Conservation (phyloP, 2,113 vertebrate genomes). For the Lichenostomus cassidix region DNA sequence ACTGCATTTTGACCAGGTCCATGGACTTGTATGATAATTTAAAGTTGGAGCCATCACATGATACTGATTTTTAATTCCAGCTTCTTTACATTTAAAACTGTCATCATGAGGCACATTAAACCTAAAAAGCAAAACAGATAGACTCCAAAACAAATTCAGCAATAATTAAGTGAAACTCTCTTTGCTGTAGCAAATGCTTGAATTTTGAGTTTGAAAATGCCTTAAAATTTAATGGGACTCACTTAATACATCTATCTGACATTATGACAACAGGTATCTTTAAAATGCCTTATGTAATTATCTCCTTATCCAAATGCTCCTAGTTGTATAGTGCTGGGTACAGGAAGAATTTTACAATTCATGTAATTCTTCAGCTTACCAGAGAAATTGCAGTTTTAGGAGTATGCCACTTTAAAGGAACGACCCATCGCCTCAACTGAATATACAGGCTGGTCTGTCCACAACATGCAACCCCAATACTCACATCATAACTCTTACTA, state of each 20-base stretch:
- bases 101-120: constrained; percentile 98
- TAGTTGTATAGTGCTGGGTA: background rate
- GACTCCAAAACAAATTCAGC: constrained; percentile 44
- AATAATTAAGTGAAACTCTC: background rate
- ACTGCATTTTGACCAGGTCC: constrained; percentile 98
- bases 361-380: background rate
- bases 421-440: background rate
- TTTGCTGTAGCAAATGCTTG: background rate
- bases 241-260: background rate
- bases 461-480: background rate
- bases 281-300: background rate
- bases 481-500: background rate
- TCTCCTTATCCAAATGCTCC: background rate
- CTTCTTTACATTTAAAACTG: constrained; percentile 92
- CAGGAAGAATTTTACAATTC: background rate
- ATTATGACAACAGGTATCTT: background rate
- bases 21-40: constrained; percentile 94
- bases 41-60: constrained; percentile 97
- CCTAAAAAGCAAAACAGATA: constrained; percentile 73
- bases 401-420: background rate
- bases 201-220: background rate
- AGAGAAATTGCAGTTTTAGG: background rate
- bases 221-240: background rate
- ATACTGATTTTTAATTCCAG: constrained; percentile 89
- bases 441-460: background rate